Conservation (phyloP, 2,797 vertebrate genomes). For the Delichon dasypus region DNA sequence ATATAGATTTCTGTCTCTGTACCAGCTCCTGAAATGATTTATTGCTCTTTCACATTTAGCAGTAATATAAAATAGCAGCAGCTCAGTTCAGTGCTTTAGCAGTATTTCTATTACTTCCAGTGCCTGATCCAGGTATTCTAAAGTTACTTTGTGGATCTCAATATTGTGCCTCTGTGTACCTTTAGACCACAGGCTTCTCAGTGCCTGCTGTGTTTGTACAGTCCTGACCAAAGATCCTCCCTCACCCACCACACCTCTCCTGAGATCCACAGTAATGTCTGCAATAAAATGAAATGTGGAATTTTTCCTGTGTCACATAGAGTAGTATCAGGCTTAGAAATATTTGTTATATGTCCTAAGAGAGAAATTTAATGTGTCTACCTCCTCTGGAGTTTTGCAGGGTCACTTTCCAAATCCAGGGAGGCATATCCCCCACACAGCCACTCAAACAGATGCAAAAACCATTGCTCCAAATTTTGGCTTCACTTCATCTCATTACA, state of each 20-base stretch:
- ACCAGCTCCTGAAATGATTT: not conserved
- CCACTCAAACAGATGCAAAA: not conserved
- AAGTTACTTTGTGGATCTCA: not conserved
- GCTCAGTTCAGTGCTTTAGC: not conserved
- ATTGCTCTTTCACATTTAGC: not conserved
- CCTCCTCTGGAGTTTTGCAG: not conserved
- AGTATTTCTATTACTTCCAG: not conserved
- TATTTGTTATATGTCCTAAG: not conserved
- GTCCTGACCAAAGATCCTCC: not conserved
- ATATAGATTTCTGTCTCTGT: not conserved
- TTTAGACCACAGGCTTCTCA: not conserved
- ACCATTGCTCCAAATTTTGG: conserved; percentile 21
- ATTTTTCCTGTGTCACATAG: not conserved
- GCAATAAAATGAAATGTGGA: not conserved
- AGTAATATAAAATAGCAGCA: conserved; percentile 20
- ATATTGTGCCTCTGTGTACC: not conserved
- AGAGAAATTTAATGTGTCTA: not conserved
- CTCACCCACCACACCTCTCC: not conserved
- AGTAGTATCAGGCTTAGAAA: not conserved
- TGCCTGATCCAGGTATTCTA: not conserved
- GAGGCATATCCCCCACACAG: not conserved
- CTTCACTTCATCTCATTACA: conserved; percentile 60
- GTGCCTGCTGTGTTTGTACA: not conserved
- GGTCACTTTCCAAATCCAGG: not conserved
- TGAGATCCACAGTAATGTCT: not conserved